phyloP scores from a whole-genome alignment of 2,797 vertebrate genomes.

The Lateolabrax maculatus region DNA sequence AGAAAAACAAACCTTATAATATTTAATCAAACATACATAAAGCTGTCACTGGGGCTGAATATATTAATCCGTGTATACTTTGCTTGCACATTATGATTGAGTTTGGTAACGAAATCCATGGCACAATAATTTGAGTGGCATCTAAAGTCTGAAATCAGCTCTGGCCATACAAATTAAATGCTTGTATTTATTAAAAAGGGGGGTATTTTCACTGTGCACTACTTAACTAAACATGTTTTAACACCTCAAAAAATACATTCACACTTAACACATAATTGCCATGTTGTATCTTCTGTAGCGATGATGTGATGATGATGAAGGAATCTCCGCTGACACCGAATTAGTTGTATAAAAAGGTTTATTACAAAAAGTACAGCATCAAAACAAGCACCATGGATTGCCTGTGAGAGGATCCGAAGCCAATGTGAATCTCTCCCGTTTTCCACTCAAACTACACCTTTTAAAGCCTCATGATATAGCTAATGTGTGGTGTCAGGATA shows the following conservation, averaged over 20 bases:
- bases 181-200: conserved; percentile 43
- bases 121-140: conserved; percentile 83
- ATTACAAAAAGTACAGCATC: too few species aligned
- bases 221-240: not conserved
- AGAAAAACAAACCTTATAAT: conserved; percentile 93
- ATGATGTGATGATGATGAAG: too few species aligned
- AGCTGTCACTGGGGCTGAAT: conserved; percentile 89
- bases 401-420: too few species aligned
- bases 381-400: too few species aligned
- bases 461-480: too few species aligned
- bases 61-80: conserved; percentile 91
- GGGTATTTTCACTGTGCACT: conserved; percentile 6
- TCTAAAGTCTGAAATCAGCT: conserved; percentile 78
- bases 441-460: too few species aligned
- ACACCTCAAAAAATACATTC: not conserved
- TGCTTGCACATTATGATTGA: conserved; percentile 89
- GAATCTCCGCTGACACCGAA: too few species aligned
- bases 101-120: conserved; percentile 93
- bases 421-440: too few species aligned
- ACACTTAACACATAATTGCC: too few species aligned
- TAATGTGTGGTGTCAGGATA: too few species aligned
- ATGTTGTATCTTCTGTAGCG: too few species aligned
- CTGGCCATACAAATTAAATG: conserved; percentile 41
- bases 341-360: too few species aligned
- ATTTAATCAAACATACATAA: conserved; percentile 95